Evolutionary conservation across 1,140 invertebrate species (phyloP).

Genomic region (Leptinotarsa undecemlineata): DNA sequence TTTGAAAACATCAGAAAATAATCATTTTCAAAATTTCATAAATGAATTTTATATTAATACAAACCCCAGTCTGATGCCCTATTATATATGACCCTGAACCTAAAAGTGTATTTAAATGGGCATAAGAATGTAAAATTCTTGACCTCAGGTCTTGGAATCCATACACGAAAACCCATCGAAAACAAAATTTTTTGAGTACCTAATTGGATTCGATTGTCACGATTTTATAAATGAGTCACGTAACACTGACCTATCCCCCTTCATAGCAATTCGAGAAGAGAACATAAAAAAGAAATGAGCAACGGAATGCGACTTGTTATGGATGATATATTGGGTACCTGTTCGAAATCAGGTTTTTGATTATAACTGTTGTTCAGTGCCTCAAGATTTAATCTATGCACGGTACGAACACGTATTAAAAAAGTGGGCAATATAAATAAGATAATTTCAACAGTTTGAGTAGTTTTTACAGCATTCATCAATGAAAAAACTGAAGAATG

Average conservation of each 20-base stretch:
- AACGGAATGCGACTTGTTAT: neutral
- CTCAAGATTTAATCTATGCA: neutral
- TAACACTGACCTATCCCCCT: slow-evolving; percentile 1
- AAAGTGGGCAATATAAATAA: too few species aligned
- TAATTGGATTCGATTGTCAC: neutral
- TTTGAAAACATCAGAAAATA: too few species aligned
- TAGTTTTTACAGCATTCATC: too few species aligned
- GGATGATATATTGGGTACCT: slow-evolving; percentile 2
- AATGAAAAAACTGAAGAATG: too few species aligned
- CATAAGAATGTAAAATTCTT: neutral
- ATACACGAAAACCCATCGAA: neutral
- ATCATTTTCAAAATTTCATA: too few species aligned
- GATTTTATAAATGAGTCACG: neutral
- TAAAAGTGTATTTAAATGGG: too few species aligned
- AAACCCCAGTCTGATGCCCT: too few species aligned
- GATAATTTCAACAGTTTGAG: too few species aligned
- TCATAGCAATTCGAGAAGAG: neutral
- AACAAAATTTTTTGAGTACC: neutral
- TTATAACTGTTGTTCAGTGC: neutral
- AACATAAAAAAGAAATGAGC: neutral
- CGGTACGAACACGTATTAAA: neutral
- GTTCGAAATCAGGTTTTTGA: neutral
- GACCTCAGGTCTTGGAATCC: neutral
- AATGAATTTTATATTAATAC: too few species aligned
- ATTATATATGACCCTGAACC: too few species aligned